Conservation (phyloP, 2,113 vertebrate genomes). For the Dicerorhinus sumatrensis region DNA sequence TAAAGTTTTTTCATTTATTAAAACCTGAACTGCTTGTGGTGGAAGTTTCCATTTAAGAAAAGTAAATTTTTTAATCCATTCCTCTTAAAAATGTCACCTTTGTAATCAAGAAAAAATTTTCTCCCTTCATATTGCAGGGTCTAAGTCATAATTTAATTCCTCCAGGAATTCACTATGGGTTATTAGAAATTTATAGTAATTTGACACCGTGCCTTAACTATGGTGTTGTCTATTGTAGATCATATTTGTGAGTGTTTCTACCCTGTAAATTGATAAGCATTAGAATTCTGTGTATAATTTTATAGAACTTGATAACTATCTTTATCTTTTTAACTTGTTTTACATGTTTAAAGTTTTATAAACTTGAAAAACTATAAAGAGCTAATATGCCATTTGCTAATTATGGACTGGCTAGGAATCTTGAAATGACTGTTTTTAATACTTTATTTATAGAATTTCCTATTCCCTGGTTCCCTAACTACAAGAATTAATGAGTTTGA, state of each 20-base stretch:
- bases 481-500: constrained; percentile 70
- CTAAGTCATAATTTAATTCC: constrained; percentile 29
- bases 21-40: background rate
- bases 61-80: background rate
- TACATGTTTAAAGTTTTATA: constrained; percentile 1
- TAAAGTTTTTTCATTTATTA: background rate
- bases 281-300: background rate
- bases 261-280: background rate
- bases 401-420: constrained; percentile 32
- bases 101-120: background rate
- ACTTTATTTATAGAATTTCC: constrained; percentile 56
- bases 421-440: constrained; percentile 29
- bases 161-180: background rate
- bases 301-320: background rate
- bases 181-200: constrained; percentile 27
- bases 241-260: background rate
- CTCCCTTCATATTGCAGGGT: background rate
- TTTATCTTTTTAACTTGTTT: constrained; percentile 37
- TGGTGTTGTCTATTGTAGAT: background rate
- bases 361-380: constrained; percentile 31
- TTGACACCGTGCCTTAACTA: background rate
- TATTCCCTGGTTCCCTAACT: constrained; percentile 19
- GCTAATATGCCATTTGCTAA: constrained; percentile 27
- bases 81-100: background rate
- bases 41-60: background rate